Evolutionary conservation across 2,113 vertebrate species (phyloP), one percentile per base, ranked within the genome.

Genomic region (Forbesichthys agassizii): DNA sequence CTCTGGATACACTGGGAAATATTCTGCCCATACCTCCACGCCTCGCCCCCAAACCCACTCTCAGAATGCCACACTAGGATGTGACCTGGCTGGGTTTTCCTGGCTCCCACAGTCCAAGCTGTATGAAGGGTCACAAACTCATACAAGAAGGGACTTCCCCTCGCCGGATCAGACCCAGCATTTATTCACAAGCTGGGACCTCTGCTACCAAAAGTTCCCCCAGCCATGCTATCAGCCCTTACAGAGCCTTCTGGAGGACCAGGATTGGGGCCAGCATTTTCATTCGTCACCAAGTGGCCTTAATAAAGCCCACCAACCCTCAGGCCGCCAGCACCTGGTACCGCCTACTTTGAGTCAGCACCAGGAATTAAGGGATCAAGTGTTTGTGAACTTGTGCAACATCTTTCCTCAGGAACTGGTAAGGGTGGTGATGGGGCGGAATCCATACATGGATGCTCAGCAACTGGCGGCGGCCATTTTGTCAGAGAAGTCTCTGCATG

Each of bases 401-500:
- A 98, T 99, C 90, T 99, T 99, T 73, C 96, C 98, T 6, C 84
- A 94, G 0, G 95, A 98, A 51, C 85, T 97, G 3, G 98, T 99
- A 84, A 93, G 93, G 73, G 79, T 94, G 1, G 96, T 97, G 57
- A 99, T 99, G 98, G 93, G 92, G 61, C 94, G 94, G 75, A 95
- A 98, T 85, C 96, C 97, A 63, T 94, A 96, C 10, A 53, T 96
- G 0, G 98, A 99, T 1, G 93, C 98, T 79, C 96, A 99, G 89
- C 94, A 99, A 81, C 95, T 99, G 0, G 98, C 98, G 0, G 97
- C 96, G 12, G 95, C 95, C 61, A 98, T 99, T 84, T 82, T 99
- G 73, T 88, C 94, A 77, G 96, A 97, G 78, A 98, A 98, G 80
- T 94, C 93, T 2, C 95, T 96, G 87, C 89, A 90, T 64, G 89